phyloP scores from a whole-genome alignment of 1,140 invertebrate genomes.

The Dinoponera quadriceps region DNA sequence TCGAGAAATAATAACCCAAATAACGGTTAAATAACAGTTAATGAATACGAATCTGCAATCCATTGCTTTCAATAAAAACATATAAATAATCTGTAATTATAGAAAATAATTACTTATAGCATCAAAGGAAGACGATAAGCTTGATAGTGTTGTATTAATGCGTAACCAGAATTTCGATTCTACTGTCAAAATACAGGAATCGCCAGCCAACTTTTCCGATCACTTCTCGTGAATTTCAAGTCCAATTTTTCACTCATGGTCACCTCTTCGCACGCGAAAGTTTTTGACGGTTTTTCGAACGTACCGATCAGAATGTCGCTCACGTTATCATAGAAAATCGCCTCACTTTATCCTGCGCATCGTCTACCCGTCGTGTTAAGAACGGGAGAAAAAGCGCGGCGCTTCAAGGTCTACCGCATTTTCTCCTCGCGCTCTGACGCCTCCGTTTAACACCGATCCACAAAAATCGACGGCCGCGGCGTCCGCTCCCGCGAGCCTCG shows the following conservation, averaged over 20 bases:
- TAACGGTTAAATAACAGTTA: no score
- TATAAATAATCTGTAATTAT: no score
- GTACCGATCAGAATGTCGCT: not conserved
- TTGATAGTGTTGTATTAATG: no score
- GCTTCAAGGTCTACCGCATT: conserved; percentile 59
- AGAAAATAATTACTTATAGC: no score
- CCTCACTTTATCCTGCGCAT: conserved; percentile 36
- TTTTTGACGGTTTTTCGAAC: not conserved
- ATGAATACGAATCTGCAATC: no score
- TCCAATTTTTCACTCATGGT: not conserved
- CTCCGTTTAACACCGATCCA: conserved; percentile 56
- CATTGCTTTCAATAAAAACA: no score
- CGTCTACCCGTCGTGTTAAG: conserved; percentile 8
- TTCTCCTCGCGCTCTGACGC: conserved; percentile 46
- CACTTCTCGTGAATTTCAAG: not conserved
- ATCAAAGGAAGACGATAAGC: no score
- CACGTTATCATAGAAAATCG: conserved; percentile 28
- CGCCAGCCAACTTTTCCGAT: no score
- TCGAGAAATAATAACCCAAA: no score
- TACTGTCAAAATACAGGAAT: no score
- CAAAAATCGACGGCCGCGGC: conserved; percentile 54
- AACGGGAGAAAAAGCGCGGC: conserved; percentile 39
- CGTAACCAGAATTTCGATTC: no score
- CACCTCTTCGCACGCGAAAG: not conserved
- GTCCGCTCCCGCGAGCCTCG: conserved; percentile 13